phyloP scores from a whole-genome alignment of 1,140 invertebrate genomes.

The Neodiprion virginianus region DNA sequence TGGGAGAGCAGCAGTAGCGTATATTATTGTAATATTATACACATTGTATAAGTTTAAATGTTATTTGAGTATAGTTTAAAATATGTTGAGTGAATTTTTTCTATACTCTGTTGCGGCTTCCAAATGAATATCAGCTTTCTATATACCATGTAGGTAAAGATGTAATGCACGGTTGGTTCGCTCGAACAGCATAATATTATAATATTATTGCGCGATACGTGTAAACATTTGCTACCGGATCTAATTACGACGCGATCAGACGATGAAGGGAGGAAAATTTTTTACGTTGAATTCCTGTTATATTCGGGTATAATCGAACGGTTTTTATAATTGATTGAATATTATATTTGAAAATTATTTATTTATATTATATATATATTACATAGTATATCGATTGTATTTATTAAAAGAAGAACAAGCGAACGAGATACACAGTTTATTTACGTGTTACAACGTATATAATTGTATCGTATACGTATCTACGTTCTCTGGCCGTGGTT shows the following conservation, averaged over 20 bases:
- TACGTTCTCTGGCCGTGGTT: background rate
- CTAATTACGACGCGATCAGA: no score
- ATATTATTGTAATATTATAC: background rate
- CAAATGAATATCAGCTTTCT: background rate
- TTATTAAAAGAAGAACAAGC: constrained; percentile 44
- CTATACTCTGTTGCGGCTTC: background rate
- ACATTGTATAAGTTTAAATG: background rate
- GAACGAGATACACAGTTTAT: constrained; percentile 41
- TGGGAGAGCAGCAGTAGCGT: background rate
- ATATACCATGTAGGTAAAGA: no score
- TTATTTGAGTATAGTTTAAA: background rate
- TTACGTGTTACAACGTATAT: constrained; percentile 41
- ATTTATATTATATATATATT: constrained; percentile 40
- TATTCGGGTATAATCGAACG: no score
- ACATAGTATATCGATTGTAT: constrained; percentile 58
- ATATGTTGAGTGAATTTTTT: background rate
- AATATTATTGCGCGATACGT: no score
- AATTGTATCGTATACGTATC: background rate
- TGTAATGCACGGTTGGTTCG: no score
- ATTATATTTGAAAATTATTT: constrained; percentile 44
- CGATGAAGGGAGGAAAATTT: no score
- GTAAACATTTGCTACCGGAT: no score
- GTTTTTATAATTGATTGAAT: background rate
- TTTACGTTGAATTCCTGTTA: no score
- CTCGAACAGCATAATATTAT: no score